Base-by-base conservation (phyloP, 2,797 vertebrate species). In the Megaceryle alcyon region DNA sequence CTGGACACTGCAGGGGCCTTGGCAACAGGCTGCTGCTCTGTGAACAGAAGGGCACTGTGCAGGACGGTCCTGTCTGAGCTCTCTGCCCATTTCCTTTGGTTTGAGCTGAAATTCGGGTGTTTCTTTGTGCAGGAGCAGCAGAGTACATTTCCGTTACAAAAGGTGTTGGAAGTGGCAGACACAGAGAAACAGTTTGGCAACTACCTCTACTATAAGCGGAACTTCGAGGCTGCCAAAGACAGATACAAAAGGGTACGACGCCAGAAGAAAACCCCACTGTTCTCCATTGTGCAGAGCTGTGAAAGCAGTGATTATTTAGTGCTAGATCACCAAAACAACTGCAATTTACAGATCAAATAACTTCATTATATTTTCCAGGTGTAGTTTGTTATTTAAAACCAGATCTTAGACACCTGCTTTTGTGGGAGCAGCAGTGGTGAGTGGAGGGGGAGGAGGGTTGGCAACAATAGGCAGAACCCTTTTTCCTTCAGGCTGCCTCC, bases 181-280 rank as follows among this genome's bases (percentile, higher is more conserved):
- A 99, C 98, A 0, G 97, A 99, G 54, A 98, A 98, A 57, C 97
- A 97, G 92, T 99, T 99, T 94, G 99, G 99, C 81, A 99, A 99
- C 97, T 98, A 98, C 77, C 98, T 98, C 83, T 99, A 99, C 97
- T 98, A 94, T 9, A 98, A 98, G 89, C 98, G 92, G 37, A 89
- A 84, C 37, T 99, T 98, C 13, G 43, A 92, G 26, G 94, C 98
- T 33, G 99, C 99, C 91, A 99, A 98, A 97, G 97, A 98, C 71
- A 98, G 98, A 85, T 99, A 99, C 78, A 99, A 99, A 95, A 97
- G 98, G 98, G 99, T 99, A 97, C 6, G 73, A 63, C 31, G 48
- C 9, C 35, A 54, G n/a, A 19, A 87, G 37, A 82, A 37, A 1
- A 9, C 49, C 26, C 51, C 51, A 8, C 23, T 23, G 31, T 7